These are phyloP conservation scores for Elegia similella DNA, from an alignment of 2,888 invertebrate genomes.

Conservation along the genomic window DNA sequence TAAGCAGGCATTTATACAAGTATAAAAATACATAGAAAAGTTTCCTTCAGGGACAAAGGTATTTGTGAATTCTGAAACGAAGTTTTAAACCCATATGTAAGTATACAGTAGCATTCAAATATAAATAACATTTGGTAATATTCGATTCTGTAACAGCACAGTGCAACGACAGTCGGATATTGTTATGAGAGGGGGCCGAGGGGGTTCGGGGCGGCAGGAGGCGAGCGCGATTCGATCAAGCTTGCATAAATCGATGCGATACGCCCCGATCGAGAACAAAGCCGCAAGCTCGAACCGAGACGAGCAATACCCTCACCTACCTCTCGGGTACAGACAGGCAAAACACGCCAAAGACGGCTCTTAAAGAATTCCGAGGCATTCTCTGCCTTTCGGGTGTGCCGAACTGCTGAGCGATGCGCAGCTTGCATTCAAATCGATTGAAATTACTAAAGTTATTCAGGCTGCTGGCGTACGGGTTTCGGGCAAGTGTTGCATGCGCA, in stretches of 20 bases:
- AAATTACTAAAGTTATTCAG: constrained; percentile 16
- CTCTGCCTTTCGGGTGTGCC: constrained; percentile 17
- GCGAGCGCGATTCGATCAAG: constrained; percentile 68
- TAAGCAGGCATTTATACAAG: too few relatives aligned
- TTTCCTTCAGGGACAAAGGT: too few relatives aligned
- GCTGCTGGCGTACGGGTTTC: background rate
- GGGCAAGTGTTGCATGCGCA: constrained; percentile 14
- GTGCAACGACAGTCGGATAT: constrained; percentile 52
- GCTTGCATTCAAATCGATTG: constrained; percentile 17
- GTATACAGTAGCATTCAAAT: constrained; percentile 1
- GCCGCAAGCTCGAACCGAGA: constrained; percentile 59
- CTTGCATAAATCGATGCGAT: constrained; percentile 79
- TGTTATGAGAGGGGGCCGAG: constrained; percentile 43
- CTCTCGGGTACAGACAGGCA: constrained; percentile 13
- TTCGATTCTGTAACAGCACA: constrained; percentile 38
- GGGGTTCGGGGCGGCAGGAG: constrained; percentile 29
- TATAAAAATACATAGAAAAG: too few relatives aligned
- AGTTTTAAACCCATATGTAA: background rate
- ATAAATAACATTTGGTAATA: constrained; percentile 33
- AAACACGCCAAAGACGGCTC: constrained; percentile 11
- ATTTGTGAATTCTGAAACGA: background rate
- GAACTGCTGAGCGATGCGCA: constrained; percentile 10
- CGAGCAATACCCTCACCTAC: constrained; percentile 43
- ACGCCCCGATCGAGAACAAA: constrained; percentile 73
- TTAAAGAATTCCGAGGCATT: constrained; percentile 20